phyloP scores from a whole-genome alignment of 2,888 invertebrate genomes.

The Drosophila mercatorum region DNA sequence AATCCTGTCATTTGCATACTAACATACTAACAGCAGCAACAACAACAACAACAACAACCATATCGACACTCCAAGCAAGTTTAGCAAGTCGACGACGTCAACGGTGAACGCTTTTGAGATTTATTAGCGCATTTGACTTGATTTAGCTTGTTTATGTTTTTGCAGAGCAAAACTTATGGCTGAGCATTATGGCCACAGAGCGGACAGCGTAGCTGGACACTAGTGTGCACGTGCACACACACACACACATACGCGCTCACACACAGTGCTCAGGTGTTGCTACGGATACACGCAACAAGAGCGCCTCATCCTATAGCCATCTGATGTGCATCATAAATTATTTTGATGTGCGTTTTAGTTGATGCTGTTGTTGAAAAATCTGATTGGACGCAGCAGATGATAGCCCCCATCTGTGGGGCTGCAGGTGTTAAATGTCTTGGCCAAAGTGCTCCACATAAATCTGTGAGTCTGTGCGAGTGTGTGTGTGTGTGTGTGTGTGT shows the following conservation, averaged over 20 bases:
- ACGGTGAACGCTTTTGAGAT: conserved; percentile 69
- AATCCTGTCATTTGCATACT: conserved; percentile 65
- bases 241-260: conserved; percentile 2
- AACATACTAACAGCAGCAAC: conserved; percentile 16
- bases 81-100: conserved; percentile 46
- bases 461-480: conserved; percentile 48
- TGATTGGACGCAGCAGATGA: conserved; percentile 56
- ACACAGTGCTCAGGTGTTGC: conserved; percentile 44
- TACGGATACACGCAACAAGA: conserved; percentile 34
- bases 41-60: conserved; percentile 20
- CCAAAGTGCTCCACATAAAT: conserved; percentile 66
- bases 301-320: conserved; percentile 34
- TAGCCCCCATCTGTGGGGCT: conserved; percentile 33
- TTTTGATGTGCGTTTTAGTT: conserved; percentile 75
- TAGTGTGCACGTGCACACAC: conserved; percentile 37
- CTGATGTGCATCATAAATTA: conserved; percentile 77
- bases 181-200: conserved; percentile 75
- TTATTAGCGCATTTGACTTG: conserved; percentile 83
- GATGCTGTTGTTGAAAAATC: conserved; percentile 67
- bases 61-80: conserved; percentile 11
- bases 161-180: conserved; percentile 76
- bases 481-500: conserved; percentile 50
- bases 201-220: conserved; percentile 59
- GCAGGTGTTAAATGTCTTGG: conserved; percentile 76
- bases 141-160: conserved; percentile 84